Base-by-base conservation (phyloP, 2,797 vertebrate genomes). In the Thalassophryne amazonica region DNA sequence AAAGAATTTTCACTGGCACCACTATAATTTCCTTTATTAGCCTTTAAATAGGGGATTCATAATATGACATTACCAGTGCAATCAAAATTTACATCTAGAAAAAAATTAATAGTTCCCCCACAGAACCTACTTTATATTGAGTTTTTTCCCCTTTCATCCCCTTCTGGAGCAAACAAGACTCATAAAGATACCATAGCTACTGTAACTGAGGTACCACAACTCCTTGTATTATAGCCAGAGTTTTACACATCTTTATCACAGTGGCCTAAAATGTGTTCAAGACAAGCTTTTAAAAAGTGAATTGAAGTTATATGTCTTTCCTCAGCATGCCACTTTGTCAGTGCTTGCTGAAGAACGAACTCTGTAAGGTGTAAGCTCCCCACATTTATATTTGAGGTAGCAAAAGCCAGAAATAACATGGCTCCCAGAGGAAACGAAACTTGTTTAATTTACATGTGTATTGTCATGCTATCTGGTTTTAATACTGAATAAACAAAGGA, bases 101-200 rank as follows among this genome's bases (percentile, higher is more conserved):
- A n/a, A n/a, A n/a, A n/a, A n/a, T 79, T 69, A 79, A 77, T 73
- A 66, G 83, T 81, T 66, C 75, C 77, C 82, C 80, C 70, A 66
- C 81, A 76, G 80, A 69, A 78, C 24, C 77, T 70, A 70, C 73
- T 89, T 87, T 33, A 58, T 75, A 85, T 89, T 78, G 83, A 73
- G 45, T 76, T 69, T 56, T 78, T 68, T 80, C 50, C 55, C 45
- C 16, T 50, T 70, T 64, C 57, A 36, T 60, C 48, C 74, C 29
- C 32, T 78, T 36, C 21, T 78, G 62, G 77, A 71, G 58, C 54
- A 47, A 62, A 71, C 47, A 62, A 46, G 43, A 51, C 56, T 35
- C 19, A 47, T 46, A 32, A 20, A 63, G 55, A 76, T 46, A 55
- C 31, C 46, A 40, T 9, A 25, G 38, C 46, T 62, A 20, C 52